Conservation (phyloP, 2,113 vertebrate species). For the Cairina moschata region DNA sequence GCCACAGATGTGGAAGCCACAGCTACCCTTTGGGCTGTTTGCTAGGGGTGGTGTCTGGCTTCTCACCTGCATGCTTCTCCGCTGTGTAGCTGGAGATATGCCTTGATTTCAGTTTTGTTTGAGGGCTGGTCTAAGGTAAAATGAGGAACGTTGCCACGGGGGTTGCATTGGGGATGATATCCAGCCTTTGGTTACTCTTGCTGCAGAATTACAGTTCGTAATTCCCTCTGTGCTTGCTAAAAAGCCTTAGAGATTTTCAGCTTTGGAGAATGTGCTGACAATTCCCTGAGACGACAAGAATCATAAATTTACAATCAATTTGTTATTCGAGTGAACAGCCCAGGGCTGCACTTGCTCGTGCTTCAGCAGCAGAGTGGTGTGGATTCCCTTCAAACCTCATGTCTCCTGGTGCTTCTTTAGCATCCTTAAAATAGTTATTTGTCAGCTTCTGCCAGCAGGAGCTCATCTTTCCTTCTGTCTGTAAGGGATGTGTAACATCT, state of each 20-base stretch:
- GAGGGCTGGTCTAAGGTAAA: background rate
- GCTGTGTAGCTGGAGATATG: background rate
- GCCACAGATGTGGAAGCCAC: background rate
- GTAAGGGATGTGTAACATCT: background rate
- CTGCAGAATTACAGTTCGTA: background rate
- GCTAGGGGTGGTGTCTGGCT: background rate
- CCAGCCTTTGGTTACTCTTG: background rate
- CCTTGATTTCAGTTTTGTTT: background rate
- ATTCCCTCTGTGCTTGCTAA: background rate
- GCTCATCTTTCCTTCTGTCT: background rate
- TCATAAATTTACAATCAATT: background rate
- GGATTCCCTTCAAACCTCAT: background rate
- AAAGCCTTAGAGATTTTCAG: background rate
- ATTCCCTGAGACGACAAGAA: background rate
- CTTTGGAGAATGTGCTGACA: background rate
- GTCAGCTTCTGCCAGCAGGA: background rate
- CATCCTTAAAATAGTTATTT: background rate
- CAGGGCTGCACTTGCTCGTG: background rate
- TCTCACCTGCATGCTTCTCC: background rate
- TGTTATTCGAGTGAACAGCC: background rate
- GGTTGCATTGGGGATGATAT: background rate
- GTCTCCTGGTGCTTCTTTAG: background rate
- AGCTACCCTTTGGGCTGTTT: background rate
- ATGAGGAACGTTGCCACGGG: background rate
- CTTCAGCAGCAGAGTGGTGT: fast-evolving